These are phyloP conservation scores for Amniataba percoides DNA, from an alignment of 2,797 vertebrate species.

Conservation along the genomic window DNA sequence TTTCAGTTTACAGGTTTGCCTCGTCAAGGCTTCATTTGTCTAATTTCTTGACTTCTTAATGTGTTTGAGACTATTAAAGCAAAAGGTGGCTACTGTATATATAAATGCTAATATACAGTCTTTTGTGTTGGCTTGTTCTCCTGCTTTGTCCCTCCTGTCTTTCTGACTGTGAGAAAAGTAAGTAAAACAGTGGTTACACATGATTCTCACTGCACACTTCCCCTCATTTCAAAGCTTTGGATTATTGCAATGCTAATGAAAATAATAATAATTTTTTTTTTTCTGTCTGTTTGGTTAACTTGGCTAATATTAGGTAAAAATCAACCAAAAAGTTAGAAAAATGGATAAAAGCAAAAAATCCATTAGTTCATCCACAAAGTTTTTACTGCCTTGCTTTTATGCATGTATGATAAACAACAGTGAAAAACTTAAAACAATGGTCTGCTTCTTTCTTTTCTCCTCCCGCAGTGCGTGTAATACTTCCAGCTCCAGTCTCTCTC, in stretches of 20 bases:
- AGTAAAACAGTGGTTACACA: background rate
- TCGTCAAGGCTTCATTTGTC: too few relatives aligned
- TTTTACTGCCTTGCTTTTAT: background rate
- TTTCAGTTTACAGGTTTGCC: too few relatives aligned
- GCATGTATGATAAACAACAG: background rate
- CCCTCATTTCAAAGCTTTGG: background rate
- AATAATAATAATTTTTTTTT: too few relatives aligned
- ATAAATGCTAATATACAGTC: background rate
- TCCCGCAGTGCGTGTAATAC: slow-evolving; percentile 87
- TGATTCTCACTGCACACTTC: background rate
- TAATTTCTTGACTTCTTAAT: too few relatives aligned
- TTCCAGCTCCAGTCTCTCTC: slow-evolving; percentile 68
- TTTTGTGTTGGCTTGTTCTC: background rate
- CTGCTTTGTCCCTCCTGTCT: background rate
- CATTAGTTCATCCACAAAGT: too few relatives aligned
- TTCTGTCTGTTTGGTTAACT: too few relatives aligned
- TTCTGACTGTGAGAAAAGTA: background rate
- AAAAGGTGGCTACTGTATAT: background rate
- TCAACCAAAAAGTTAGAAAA: background rate
- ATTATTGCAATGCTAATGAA: background rate
- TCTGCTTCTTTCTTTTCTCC: background rate
- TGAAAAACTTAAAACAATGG: background rate
- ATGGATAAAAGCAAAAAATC: too few relatives aligned
- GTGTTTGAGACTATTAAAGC: too few relatives aligned
- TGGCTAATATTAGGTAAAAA: background rate